Conservation (phyloP, 2,888 invertebrate species). For the Lampropteryx suffumata region DNA sequence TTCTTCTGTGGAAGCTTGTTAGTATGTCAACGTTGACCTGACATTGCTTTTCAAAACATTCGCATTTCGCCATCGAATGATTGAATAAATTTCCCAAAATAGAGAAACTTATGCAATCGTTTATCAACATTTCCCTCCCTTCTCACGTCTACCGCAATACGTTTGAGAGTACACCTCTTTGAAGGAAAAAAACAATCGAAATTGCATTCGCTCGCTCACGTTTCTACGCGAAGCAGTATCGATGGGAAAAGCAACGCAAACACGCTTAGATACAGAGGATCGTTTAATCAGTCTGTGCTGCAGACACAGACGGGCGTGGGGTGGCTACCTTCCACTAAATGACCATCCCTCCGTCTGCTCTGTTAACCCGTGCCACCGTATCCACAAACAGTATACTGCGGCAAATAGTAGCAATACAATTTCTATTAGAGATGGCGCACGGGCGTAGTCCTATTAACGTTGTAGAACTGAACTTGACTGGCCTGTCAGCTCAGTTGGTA, state of each 20-base stretch:
- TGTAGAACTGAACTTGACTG: not conserved
- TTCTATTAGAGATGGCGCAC: slow-evolving; percentile 46
- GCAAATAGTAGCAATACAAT: slow-evolving; percentile 43
- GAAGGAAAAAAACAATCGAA: slow-evolving; percentile 27
- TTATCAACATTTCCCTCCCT: no score
- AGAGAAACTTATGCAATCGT: no score
- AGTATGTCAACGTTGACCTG: no score
- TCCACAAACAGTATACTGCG: slow-evolving; percentile 77
- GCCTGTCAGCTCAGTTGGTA: no score
- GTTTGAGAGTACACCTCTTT: slow-evolving; percentile 19
- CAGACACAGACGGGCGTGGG: slow-evolving; percentile 54
- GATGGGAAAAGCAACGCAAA: slow-evolving; percentile 61
- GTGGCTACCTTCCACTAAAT: slow-evolving; percentile 74
- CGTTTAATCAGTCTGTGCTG: slow-evolving; percentile 78
- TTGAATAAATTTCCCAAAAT: no score
- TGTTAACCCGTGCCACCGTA: slow-evolving; percentile 78
- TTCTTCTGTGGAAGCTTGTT: no score
- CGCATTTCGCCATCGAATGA: no score
- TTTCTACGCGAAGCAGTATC: slow-evolving; percentile 54
- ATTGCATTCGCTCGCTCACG: slow-evolving; percentile 19
- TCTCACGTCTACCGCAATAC: no score
- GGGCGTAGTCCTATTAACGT: not conserved
- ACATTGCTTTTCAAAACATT: no score
- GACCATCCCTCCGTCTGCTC: slow-evolving; percentile 78
- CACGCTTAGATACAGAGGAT: slow-evolving; percentile 67